Evolutionary conservation across 2,888 invertebrate species (phyloP).

Genomic region (Neelides folsomi): DNA sequence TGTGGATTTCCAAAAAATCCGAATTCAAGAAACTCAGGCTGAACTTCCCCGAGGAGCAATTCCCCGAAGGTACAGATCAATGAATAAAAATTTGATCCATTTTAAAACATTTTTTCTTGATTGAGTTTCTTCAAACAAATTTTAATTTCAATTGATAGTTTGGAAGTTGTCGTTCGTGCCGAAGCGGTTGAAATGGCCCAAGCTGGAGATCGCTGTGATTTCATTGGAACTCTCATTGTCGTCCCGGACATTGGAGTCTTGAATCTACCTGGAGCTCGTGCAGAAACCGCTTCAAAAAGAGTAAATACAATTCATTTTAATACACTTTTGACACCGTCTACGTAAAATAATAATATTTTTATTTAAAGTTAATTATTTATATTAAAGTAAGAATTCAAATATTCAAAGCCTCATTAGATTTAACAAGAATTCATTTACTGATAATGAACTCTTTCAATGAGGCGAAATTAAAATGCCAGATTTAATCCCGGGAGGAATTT

Average conservation of each 20-base stretch:
- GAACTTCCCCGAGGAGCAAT: constrained; percentile 94
- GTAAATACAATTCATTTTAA: too few relatives aligned
- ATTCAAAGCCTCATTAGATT: too few relatives aligned
- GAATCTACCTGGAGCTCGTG: constrained; percentile 69
- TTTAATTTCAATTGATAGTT: constrained; percentile 37
- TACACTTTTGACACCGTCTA: too few relatives aligned
- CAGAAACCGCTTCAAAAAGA: constrained; percentile 48
- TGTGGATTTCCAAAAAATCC: constrained; percentile 95
- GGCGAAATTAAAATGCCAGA: not conserved
- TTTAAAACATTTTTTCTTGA: not conserved
- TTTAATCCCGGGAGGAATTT: constrained; percentile 1
- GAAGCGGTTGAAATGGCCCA: constrained; percentile 94
- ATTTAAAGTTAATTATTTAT: too few relatives aligned
- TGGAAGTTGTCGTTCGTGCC: constrained; percentile 86
- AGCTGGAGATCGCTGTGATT: constrained; percentile 73
- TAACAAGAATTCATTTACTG: too few relatives aligned
- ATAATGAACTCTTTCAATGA: too few relatives aligned
- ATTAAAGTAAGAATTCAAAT: too few relatives aligned
- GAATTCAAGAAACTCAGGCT: constrained; percentile 94
- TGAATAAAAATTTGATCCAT: not conserved
- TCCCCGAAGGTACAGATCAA: constrained; percentile 57
- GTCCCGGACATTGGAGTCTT: constrained; percentile 89
- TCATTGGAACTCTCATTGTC: constrained; percentile 89
- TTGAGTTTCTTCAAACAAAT: not conserved
- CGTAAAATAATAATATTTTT: too few relatives aligned